phyloP scores from a whole-genome alignment of 2,113 vertebrate genomes.

The Emydura subglobosa region DNA sequence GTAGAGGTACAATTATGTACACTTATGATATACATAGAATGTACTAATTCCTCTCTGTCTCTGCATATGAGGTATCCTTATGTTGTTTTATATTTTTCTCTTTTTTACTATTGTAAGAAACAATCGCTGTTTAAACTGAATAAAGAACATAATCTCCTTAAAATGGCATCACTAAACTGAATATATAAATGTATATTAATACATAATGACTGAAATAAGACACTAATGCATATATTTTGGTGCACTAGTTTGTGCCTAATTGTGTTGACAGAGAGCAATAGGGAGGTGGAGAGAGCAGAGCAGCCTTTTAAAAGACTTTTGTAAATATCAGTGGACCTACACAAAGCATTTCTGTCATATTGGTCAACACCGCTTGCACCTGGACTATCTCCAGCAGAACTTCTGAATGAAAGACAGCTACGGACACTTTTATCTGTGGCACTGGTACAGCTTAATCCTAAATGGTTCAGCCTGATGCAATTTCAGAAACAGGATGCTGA shows the following conservation, averaged over 20 bases:
- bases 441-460: too few relatives aligned
- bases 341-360: neutral
- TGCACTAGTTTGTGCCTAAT: conserved; percentile 53
- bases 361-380: neutral
- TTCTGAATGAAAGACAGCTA: neutral
- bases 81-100: neutral
- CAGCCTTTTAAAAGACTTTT: neutral
- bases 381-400: neutral
- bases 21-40: neutral
- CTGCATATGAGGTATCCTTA: neutral
- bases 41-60: neutral
- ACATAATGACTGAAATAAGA: conserved; percentile 51
- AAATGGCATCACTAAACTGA: conserved; percentile 28
- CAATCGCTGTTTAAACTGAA: conserved; percentile 17
- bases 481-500: neutral
- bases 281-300: neutral
- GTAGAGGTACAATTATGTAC: neutral
- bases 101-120: neutral
- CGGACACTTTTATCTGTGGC: too few relatives aligned
- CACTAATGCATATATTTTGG: conserved; percentile 50
- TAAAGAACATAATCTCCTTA: conserved; percentile 2
- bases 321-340: neutral
- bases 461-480: too few relatives aligned
- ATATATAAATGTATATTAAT: conserved; percentile 46
- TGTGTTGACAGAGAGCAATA: conserved; percentile 43